phyloP scores from a whole-genome alignment of 2,113 vertebrate species.

The Perca fluviatilis region DNA sequence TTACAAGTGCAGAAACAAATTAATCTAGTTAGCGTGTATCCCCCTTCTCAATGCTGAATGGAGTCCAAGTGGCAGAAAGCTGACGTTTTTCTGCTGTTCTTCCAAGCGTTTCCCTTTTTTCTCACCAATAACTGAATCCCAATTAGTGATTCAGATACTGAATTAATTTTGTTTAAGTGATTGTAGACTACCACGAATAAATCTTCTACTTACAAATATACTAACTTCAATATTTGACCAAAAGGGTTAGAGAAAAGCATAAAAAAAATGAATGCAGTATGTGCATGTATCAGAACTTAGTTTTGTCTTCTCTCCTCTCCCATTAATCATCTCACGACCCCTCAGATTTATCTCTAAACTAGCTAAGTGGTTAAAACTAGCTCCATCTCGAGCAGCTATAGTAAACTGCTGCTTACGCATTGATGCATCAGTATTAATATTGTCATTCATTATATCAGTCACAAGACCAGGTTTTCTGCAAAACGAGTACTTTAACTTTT shows the following conservation, averaged over 20 bases:
- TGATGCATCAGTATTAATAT: background rate
- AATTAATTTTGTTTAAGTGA: conserved; percentile 1
- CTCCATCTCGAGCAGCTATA: background rate
- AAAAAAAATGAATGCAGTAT: background rate
- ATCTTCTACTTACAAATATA: background rate
- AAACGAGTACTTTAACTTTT: background rate
- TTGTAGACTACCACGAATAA: background rate
- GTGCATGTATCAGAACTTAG: background rate
- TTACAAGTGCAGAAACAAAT: conserved; percentile 74
- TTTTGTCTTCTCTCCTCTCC: background rate
- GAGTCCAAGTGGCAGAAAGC: conserved; percentile 59
- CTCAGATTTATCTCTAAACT: background rate
- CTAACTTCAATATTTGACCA: too few relatives aligned
- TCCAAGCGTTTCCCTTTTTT: conserved; percentile 18
- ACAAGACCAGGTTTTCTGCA: background rate
- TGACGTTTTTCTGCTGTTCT: conserved; percentile 43
- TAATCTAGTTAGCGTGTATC: conserved; percentile 70
- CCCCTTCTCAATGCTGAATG: conserved; percentile 51
- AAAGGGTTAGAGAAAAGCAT: background rate
- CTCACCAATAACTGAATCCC: conserved; percentile 25
- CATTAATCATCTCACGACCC: background rate
- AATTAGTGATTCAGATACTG: conserved; percentile 33
- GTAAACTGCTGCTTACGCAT: background rate
- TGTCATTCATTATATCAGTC: background rate
- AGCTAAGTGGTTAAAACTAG: too few relatives aligned